Base-by-base conservation (phyloP, 2,888 invertebrate genomes). In the Pherbina coryleti region DNA sequence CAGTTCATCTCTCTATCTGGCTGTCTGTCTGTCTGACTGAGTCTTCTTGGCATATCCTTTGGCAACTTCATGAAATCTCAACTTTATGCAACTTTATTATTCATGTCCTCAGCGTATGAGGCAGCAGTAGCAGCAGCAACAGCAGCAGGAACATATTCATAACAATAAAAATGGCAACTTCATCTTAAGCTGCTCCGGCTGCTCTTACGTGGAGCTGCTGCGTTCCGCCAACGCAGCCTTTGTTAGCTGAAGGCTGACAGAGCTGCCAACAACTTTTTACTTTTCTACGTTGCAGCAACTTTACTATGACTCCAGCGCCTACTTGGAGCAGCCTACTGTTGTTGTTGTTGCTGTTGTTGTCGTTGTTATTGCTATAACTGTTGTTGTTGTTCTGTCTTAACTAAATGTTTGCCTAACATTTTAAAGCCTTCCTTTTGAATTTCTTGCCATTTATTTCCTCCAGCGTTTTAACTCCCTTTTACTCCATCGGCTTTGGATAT, bases 321-420 rank as follows among this genome's bases (percentile, higher is more conserved):
- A 22, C 57, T 28, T 60, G 11, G n/a, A 14, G 55, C 22, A 60
- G 37, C 60, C 55, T 44, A 19, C 60, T 34, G 72, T 34, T 34
- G 64, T 62, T 28, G 28, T 64, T 19, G 34, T 66, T 55, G 44
- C 22, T 67, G 14, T 53, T 55, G 28, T 53, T 62, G 14, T 3
- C 66, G 19, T 34, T 34, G 28, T 44, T 60, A 22, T 62, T 62
- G 34, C n/a, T 71, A 28, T 51, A 49, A 44, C 37, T 70, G 53
- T 34, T 66, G 9, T 28, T 25, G 69, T 51, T 49, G 7, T 19
- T 25, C 51, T 70, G 66, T 53, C 51, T 70, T 31, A 14, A 55
- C 60, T 25, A 77, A 79, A 74, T 78, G 78, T 79, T 79, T 70
- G 78, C 78, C 53, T 71, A 76, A 76, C 55, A 79, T 79, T 78